These are phyloP conservation scores for Cydia strobilella DNA, from an alignment of 1,140 invertebrate genomes.

Conservation along the genomic window DNA sequence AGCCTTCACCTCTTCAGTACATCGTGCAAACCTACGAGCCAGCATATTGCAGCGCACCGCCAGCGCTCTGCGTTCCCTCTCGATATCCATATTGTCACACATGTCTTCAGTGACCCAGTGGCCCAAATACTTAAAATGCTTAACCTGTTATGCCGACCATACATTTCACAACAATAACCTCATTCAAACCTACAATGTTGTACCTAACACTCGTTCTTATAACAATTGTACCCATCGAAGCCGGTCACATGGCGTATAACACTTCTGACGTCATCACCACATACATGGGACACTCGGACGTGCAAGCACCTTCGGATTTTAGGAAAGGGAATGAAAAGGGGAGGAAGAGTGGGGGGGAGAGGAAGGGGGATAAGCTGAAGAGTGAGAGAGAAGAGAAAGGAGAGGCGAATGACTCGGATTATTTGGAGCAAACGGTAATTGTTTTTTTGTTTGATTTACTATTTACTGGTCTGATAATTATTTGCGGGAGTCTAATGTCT, in stretches of 20 bases:
- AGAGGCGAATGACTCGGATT: slow-evolving; percentile 15
- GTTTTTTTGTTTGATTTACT: background rate
- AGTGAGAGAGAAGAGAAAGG: background rate
- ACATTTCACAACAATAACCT: no score
- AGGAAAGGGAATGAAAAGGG: background rate
- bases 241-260: slow-evolving; percentile 36
- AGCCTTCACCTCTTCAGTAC: no score
- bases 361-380: background rate
- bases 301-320: slow-evolving; percentile 20
- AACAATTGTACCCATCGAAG: background rate
- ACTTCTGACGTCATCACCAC: slow-evolving; percentile 50
- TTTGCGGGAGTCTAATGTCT: no score
- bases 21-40: no score
- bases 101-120: no score
- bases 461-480: no score
- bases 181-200: background rate
- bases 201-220: background rate
- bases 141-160: no score
- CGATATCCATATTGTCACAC: no score
- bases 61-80: no score
- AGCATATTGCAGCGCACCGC: no score
- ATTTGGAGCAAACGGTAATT: slow-evolving; percentile 2
- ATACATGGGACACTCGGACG: slow-evolving; percentile 51
- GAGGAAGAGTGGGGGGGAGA: background rate
- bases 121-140: no score